Evolutionary conservation across 2,888 invertebrate species (phyloP), one percentile per base, ranked within the genome.

Genomic region (Acrobasis consociella): DNA sequence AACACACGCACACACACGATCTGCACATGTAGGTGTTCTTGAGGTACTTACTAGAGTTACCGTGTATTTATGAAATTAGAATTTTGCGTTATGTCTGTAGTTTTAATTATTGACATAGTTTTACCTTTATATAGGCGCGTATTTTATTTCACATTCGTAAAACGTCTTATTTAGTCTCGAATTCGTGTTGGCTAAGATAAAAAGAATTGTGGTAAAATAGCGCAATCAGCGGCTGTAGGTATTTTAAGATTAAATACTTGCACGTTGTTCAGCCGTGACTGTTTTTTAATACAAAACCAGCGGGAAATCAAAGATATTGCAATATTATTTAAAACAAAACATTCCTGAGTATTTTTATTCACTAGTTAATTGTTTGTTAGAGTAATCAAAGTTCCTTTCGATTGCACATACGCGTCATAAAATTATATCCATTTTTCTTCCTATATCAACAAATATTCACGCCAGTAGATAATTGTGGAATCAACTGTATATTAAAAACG

Each of bases 1-100:
- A 74, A 69, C 74, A 68, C 74, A 69, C 74, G 69, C 77, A 77
- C 74, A 72, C 74, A 67, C 58, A 59, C 49, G 37, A 15, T 16
- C 31, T 37, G 56, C 49, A 62, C 39, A 56, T 17, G 42, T 56
- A 22, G 42, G 42, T 56, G 42, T 17, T 42, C 56, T 56, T 56
- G 42, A 11, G 17, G 39, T 17, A 39, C 11, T 53, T 17, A 39
- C 11, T 53, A 13, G 5, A 17, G 56, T 15, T 56, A 17, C 56
- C 17, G 56, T 11, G 13, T 8, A 17, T n/a, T 42, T 39, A 13
- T 10, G 17, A 13, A 42, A 56, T 13, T 11, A 8, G 39, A 17
- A 56, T 42, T 13, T 42, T 7, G 16, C 13, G 17, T 11, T 42
- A 42, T 56, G 42, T 17, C 56, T 17, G 22, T 11, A 10, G 10